These are phyloP conservation scores for Catamblyrhynchus diadema DNA, from an alignment of 2,797 vertebrate genomes.

Conservation along the genomic window DNA sequence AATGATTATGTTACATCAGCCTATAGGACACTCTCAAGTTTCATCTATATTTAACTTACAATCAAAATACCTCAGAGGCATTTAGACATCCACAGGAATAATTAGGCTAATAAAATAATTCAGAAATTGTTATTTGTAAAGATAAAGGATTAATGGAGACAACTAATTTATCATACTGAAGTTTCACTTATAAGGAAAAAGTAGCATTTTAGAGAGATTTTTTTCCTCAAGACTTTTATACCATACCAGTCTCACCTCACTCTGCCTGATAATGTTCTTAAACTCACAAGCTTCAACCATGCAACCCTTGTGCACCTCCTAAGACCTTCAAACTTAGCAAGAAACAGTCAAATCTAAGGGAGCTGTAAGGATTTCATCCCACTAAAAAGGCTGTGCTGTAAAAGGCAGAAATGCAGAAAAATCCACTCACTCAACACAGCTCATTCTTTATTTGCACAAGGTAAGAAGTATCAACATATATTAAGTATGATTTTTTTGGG, in stretches of 20 bases:
- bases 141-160: not conserved
- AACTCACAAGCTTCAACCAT: not conserved
- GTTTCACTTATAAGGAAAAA: not conserved
- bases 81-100: not conserved
- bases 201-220: not conserved
- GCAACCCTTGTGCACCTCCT: not conserved
- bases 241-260: not conserved
- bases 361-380: not conserved
- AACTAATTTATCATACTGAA: not conserved
- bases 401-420: not conserved
- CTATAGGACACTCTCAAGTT: not conserved
- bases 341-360: not conserved
- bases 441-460: not conserved
- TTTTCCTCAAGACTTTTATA: not conserved
- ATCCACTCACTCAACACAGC: not conserved
- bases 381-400: not conserved
- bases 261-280: not conserved
- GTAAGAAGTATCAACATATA: not conserved
- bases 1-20: not conserved
- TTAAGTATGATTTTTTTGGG: not conserved
- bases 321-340: not conserved
- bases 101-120: not conserved
- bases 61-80: not conserved
- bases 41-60: not conserved
- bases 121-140: not conserved